Conservation (phyloP, 2,888 invertebrate genomes). For the Netelia melanura region DNA sequence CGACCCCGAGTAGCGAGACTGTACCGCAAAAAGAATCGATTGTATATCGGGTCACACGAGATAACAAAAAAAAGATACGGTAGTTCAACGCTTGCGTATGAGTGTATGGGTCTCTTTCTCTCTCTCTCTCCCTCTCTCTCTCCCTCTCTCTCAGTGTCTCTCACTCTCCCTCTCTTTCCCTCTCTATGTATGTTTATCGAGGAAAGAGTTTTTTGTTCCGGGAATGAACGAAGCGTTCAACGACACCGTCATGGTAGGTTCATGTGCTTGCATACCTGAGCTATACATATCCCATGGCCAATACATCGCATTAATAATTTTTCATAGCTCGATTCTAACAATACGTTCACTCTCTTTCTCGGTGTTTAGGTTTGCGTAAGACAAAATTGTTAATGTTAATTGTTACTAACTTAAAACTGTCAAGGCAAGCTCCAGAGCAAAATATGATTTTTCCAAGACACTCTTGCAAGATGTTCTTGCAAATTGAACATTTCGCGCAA, state of each 20-base stretch:
- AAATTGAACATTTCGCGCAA: no score
- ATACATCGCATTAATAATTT: not conserved
- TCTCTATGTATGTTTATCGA: not conserved
- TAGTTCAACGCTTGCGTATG: not conserved
- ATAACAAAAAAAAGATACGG: conserved; percentile 15
- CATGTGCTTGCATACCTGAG: not conserved
- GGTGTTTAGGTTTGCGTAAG: no score
- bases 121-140: not conserved
- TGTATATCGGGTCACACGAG: conserved; percentile 15
- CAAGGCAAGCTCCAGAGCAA: no score
- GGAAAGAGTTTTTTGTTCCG: not conserved
- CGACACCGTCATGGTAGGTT: not conserved
- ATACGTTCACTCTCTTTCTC: no score
- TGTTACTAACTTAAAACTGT: no score
- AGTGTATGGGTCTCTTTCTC: not conserved
- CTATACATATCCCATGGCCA: not conserved
- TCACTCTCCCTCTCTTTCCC: no score
- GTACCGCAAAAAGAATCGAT: conserved; percentile 38
- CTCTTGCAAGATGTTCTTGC: no score
- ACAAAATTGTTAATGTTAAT: no score
- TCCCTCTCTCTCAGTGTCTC: no score
- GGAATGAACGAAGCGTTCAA: not conserved
- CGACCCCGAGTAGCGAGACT: not conserved
- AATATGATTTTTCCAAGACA: no score
- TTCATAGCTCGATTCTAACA: not conserved